Conservation (phyloP, 2,113 vertebrate species). For the Xenotilapia caudafasciata region DNA sequence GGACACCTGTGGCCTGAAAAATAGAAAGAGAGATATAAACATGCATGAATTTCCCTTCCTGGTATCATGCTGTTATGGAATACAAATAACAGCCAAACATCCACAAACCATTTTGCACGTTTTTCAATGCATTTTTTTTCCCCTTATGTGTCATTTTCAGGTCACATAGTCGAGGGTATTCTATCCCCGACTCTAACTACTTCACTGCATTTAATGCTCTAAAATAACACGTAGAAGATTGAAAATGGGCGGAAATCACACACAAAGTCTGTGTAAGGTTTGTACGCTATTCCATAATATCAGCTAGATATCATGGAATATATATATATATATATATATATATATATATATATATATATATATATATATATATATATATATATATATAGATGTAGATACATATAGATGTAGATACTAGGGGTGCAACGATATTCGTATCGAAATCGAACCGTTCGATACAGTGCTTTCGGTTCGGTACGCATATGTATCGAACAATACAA, state of each 20-base stretch:
- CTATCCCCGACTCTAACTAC: background rate
- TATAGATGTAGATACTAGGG: too few relatives aligned
- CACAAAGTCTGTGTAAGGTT: background rate
- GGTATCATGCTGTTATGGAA: background rate
- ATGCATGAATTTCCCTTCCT: background rate
- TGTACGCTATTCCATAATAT: background rate
- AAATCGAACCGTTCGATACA: too few relatives aligned
- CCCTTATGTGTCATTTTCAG: background rate
- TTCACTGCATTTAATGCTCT: background rate
- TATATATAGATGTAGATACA: background rate
- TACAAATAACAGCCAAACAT: background rate
- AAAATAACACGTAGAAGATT: background rate
- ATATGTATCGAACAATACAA: too few relatives aligned
- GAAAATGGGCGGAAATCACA: background rate
- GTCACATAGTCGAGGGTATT: background rate
- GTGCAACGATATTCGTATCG: too few relatives aligned
- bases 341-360: too few relatives aligned
- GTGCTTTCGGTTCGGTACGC: too few relatives aligned
- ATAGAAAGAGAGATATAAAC: background rate
- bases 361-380: rapidly evolving
- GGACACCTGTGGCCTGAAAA: background rate
- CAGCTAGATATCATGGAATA: background rate
- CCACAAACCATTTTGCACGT: background rate
- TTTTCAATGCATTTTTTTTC: background rate
- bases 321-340: background rate